Base-by-base conservation (phyloP, 2,888 invertebrate species). In the Pachymerium ferrugineum region DNA sequence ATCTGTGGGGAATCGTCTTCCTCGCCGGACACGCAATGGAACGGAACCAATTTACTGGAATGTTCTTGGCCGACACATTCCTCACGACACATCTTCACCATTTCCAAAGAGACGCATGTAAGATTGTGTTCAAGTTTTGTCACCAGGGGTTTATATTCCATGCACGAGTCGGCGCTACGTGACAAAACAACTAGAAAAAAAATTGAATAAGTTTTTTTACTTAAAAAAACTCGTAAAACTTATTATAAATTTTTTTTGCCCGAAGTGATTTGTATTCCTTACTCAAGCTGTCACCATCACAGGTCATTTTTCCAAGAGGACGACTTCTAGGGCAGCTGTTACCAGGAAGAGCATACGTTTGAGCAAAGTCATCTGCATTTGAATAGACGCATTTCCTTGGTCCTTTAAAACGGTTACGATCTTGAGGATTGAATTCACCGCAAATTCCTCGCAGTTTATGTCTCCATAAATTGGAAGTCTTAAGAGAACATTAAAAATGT, bases 401-500 rank as follows among this genome's bases (percentile, higher is more conserved):
- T 3, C 54, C 54, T 2, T 5, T 54, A 12, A 1, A 54, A 1
- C 12, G 3, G 10, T 25, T 10, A 25, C 10, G 10, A 6, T 22
- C 22, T 5, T 22, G 12, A 1, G 22, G 25, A 22, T 54, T 54
- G 54, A 25, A 25, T 14, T 54, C 54, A 1, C 25, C 25, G 25
- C 54, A 54, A 10, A 54, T 54, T 25, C 54, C 54, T 8, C 54
- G 25, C 25, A 54, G 25, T 54, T 54, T 54, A 25, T 54, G 3
- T 54, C 54, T 54, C 54, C 54, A 54, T 25, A 54, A 54, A 22
- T 54, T 54, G 25, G 54, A 54, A 5, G 54, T 54, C 54, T 54
- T n/a, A n/a, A n/a, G n/a, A n/a, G n/a, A n/a, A n/a, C n/a, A n/a
- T n/a, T n/a, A n/a, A n/a, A n/a, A n/a, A n/a, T n/a, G n/a, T n/a